A percentile compares a stretch with the other conserved stretches of the same genome.
Conservation (phyloP, 2,113 vertebrate species). For the Strix aluco region DNA sequence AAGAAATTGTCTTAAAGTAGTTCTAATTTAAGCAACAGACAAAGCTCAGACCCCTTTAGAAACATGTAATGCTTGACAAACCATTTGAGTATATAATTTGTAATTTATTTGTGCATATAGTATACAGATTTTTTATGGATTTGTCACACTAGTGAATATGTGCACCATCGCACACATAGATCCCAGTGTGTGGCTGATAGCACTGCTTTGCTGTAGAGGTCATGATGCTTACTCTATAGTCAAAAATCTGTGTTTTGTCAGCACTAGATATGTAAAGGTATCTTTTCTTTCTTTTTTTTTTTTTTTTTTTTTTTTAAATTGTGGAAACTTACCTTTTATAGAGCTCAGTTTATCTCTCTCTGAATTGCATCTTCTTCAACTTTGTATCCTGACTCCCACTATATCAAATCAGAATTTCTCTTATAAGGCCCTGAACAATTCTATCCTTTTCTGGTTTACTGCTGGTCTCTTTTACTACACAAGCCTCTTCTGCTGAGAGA, state of each 20-base stretch:
- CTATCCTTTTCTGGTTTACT: neutral
- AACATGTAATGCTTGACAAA: neutral
- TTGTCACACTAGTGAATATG: neutral
- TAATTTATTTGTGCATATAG: neutral
- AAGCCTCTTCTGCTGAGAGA: neutral
- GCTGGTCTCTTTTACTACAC: neutral
- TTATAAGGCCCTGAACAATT: neutral
- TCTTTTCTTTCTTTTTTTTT: neutral
- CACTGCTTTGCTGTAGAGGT: neutral
- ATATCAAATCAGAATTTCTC: neutral
- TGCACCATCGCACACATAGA: neutral
- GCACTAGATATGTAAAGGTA: neutral
- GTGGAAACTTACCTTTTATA: neutral
- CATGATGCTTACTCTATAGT: neutral
- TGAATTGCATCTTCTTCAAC: neutral
- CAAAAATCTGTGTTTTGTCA: neutral
- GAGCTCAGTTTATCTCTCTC: neutral
- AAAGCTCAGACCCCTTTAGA: neutral
- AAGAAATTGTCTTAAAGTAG: neutral
- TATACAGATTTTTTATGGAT: neutral
- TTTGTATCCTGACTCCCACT: neutral
- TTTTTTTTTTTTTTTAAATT: neutral
- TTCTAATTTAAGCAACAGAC: neutral
- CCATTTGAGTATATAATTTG: neutral
- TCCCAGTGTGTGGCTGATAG: neutral